Evolutionary conservation across 92 coral and sea anemone genomes (phyloP), one percentile per base, ranked within the genome.

Genomic region (Porites divaricata): DNA sequence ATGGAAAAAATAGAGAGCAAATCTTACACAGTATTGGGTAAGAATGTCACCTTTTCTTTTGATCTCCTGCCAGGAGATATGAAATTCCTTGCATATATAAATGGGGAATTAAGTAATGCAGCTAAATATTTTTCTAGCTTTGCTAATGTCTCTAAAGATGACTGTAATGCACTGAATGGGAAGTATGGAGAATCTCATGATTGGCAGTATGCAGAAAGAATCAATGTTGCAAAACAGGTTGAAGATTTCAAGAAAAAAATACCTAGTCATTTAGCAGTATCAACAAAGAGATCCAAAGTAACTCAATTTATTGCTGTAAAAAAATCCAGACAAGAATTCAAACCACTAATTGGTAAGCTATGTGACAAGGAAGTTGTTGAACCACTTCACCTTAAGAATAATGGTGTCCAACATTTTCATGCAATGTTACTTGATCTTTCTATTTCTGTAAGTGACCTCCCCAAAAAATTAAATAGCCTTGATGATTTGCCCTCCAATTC

Each of bases 61-160:
- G 93, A 90, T 10, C 87, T 90, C 10, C 72, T 90, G 12, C 93
- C 88, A 6, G 80, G 88, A 52, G 90, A 90, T 35, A 90, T 86
- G 90, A 86, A 87, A 83, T 90, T 87, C 35, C 49, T 76, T 21
- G 89, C 89, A 10, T 87, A 66, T 41, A 8, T 90, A 21, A 90
- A 83, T 87, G 94, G 91, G 25, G 88, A 90, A 52, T 35, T 90
- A 16, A 13, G 16, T 16, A 80, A 89, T 85, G 17, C 90, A 25
- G 88, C 88, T 15, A 68, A 52, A 6, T 86, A 70, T 52, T 86
- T 90, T 71, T 90, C 93, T 51, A 86, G 85, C 35, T 90, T 90
- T 90, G 90, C 93, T 9, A 90, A 86, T 77, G 90, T 72, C 8
- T 75, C 52, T 6, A 59, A 80, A 52, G 54, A 72, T 41, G 87